Percentiles rank a stretch among this genome's conserved stretches.
These are phyloP conservation scores for Atta colombica DNA, from an alignment of 1,140 invertebrate species.

Conservation along the genomic window DNA sequence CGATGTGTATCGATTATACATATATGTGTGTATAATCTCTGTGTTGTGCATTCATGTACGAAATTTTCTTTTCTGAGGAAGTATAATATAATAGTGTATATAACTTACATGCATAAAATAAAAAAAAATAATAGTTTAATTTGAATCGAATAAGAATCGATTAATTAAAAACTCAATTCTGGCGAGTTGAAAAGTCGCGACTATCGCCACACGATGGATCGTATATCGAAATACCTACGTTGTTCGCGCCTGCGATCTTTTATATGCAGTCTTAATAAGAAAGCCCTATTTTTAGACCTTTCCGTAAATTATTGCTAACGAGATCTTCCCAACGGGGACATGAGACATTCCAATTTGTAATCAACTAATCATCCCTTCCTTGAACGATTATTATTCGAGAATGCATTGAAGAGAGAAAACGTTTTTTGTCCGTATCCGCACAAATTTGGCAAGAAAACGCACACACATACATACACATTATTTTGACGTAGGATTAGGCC, in stretches of 20 bases:
- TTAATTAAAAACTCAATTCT: background rate
- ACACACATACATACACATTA: no score
- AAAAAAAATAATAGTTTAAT: no score
- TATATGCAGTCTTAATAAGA: conserved; percentile 71
- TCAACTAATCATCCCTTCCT: conserved; percentile 1
- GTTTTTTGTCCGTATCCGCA: background rate
- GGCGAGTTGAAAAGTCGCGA: background rate
- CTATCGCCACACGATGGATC: background rate
- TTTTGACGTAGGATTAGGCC: background rate
- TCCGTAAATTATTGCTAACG: conserved; percentile 79
- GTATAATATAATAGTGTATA: no score
- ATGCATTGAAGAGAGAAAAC: background rate
- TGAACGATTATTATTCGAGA: background rate
- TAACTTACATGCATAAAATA: no score
- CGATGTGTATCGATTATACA: no score
- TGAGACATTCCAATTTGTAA: conserved; percentile 33
- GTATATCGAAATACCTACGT: conserved; percentile 12
- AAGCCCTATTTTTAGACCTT: conserved; percentile 79
- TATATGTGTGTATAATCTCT: background rate
- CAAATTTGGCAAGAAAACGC: no score
- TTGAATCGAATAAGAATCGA: no score
- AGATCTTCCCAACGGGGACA: conserved; percentile 54
- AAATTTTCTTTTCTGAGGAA: no score
- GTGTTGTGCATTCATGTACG: no score
- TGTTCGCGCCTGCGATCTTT: conserved; percentile 42